Evolutionary conservation across 2,113 vertebrate genomes (phyloP), one percentile per base, ranked within the genome.

Genomic region (Phalacrocorax pelagicus): DNA sequence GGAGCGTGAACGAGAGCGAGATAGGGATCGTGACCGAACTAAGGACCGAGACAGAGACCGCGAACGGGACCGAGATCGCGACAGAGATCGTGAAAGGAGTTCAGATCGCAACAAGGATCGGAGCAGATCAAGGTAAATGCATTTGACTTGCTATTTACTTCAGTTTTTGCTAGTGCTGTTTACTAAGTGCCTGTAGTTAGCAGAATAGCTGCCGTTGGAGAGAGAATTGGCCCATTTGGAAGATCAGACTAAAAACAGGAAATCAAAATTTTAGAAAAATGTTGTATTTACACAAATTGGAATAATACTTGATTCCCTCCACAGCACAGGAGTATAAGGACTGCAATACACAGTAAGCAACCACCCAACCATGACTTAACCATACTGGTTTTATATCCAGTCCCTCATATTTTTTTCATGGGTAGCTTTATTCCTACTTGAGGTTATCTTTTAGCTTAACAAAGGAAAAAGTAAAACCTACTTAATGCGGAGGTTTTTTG

Each of bases 61-160:
- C 0, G 99, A 99, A 20, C 97, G 99, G 18, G 99, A 99, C 80
- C 82, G 99, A 97, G 99, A 99, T 19, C 98, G 98, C 15, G 99
- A 99, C 86, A 90, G 99, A 49, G 99, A 98, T 81, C 98, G 98
- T 1, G 99, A 99, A 80, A 96, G 98, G 96, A 99, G 98, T 73
- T 97, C 97, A 3, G 98, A 99, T 61, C 98, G 98, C 66, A 98
- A 98, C 94, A 98, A 98, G 77, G 98, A 98, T 96, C 98, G 99
- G 30, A 99, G 99, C 96, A 97, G 98, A 88, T 99, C 99, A 81
- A 99, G 99, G 99, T 99, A 88, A 89, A 94, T n/a, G 18, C 4
- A 3, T 71, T 62, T 7, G 6, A 26, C 4, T 36, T 84, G 26
- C 42, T 57, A 0, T 19, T 52, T 27, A 11, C 57, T 94, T 55